Percentiles rank a stretch among this genome's conserved stretches.
Conservation (phyloP, 2,888 invertebrate species). For the Girardia tigrina region DNA sequence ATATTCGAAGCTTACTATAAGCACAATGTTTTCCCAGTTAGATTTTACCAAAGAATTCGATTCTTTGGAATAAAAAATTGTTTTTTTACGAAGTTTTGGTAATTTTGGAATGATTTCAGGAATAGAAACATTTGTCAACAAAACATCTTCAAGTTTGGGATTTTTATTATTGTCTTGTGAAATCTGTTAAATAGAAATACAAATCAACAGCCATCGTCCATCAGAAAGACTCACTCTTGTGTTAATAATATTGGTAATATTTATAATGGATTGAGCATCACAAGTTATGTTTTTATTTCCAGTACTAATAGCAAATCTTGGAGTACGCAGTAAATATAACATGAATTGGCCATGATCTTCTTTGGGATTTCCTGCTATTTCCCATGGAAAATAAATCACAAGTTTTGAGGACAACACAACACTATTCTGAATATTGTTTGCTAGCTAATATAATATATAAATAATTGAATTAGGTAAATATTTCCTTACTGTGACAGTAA, state of each 20-base stretch:
- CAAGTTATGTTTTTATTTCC: not conserved
- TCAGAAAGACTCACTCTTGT: no score
- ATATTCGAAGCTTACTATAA: not conserved
- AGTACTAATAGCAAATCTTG: not conserved
- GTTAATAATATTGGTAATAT: not conserved
- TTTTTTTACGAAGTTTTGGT: not conserved
- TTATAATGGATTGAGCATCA: not conserved
- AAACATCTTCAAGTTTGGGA: not conserved
- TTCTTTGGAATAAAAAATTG: not conserved
- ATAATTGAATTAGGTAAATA: not conserved
- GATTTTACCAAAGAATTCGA: not conserved
- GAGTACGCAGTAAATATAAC: not conserved
- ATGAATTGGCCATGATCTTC: not conserved
- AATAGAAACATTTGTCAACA: not conserved
- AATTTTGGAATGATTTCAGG: not conserved
- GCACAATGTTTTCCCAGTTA: not conserved
- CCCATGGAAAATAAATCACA: not conserved
- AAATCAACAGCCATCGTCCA: no score
- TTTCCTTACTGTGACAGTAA: not conserved
- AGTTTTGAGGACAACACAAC: not conserved
- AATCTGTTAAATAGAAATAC: not conserved
- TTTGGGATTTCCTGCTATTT: not conserved
- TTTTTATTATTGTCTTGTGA: not conserved
- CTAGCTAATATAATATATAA: not conserved
- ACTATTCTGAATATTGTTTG: not conserved